Base-by-base conservation (phyloP, 1,140 invertebrate genomes). In the Psilanteris sp. region DNA sequence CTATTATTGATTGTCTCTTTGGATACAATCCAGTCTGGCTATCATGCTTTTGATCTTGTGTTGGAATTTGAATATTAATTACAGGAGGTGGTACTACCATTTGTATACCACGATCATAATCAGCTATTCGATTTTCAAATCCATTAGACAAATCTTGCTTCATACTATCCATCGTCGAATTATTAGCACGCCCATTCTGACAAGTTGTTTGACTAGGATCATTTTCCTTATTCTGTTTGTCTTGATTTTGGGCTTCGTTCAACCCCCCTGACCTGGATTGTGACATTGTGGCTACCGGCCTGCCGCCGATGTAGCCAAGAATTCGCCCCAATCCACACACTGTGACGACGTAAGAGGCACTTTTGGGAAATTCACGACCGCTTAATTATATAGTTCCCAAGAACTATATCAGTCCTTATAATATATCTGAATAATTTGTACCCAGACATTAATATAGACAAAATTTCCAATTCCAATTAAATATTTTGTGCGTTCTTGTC, bases 261-360 rank as follows among this genome's bases (percentile, higher is more conserved):
- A 79, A 39, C n/a, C 80, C 80, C 0, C 79, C 79, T 4, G 83
- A 83, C 5, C 83, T 83, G 2, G 83, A 84, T 55, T 87, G 84
- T 15, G 86, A 87, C 85, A 87, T 87, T 61, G 66, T 83, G 82
- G 81, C 78, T 85, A 87, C 85, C 87, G 87, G 85, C 79, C 84
- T 81, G 59, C 83, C 85, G 85, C 85, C 87, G 85, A 87, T 87
- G 80, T 85, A 87, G 86, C 86, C 87, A 61, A 88, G 81, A 15
- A 88, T 87, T 81, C 85, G 85, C 83, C 87, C 86, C 70, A 88
- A 79, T 73, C 86, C 87, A 29, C 87, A 88, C 87, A 88, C 87
- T 59, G 85, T 88, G 87, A 77, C 79, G 76, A 82, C 54, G 87
- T 86, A 54, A 26, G 32, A 55, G 59, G 61, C 57, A 79, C 73